Evolutionary conservation across 2,888 invertebrate species (phyloP), one percentile per base, ranked within the genome.

Genomic region (Nudaria mundana): DNA sequence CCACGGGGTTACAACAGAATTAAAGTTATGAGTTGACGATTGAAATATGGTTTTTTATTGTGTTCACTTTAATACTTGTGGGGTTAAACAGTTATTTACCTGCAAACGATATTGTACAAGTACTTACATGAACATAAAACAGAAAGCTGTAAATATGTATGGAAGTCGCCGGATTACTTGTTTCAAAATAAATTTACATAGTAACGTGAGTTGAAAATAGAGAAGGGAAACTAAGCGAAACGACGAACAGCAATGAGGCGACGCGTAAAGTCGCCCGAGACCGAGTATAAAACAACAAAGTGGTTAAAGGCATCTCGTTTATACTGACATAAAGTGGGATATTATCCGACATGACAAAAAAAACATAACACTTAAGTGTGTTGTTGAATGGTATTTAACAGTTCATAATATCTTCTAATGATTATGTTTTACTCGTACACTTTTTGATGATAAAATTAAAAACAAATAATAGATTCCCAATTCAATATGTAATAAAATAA

Each of bases 281-380:
- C 83, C 69, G 74, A 80, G 79, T 82, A 86, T 86, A 87, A 85
- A 87, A 87, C 86, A 86, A 88, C 87, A 85, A 85, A 87, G 85
- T 83, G 83, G 81, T 81, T 75, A 81, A n/a, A 78, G 78, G 80
- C 81, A 84, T 81, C 76, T 71, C 74, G 72, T 76, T 76, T 40
- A n/a, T n/a, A 71, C 67, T 69, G 68, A 69, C 74, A 75, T 79
- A 76, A 81, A 82, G 74, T 71, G 77, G 78, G 75, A 74, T 78
- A 82, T 85, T 82, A 82, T 84, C 76, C 71, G 71, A 71, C 76
- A 71, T 58, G 60, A 77, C 69, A 66, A 76, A 3, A 73, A n/a
- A n/a, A n/a, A n/a, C n/a, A n/a, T n/a, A n/a, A n/a, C n/a, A n/a
- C n/a, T n/a, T n/a, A n/a, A n/a, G n/a, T n/a, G n/a, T n/a, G 32